Conservation (phyloP, 2,888 invertebrate genomes). For the Lycophotia porphyrea region DNA sequence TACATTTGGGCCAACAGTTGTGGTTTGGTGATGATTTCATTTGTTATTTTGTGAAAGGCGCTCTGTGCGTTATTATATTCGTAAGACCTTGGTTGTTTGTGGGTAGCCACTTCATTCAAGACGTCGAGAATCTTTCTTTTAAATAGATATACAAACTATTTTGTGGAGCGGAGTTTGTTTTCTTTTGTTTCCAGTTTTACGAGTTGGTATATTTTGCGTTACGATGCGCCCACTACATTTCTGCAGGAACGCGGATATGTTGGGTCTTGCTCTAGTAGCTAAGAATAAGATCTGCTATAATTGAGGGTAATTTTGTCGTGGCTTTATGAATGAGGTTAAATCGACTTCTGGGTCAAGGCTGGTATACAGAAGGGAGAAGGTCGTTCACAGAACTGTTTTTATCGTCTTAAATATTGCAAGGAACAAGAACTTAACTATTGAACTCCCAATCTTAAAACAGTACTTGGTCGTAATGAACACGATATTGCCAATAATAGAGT, state of each 20-base stretch:
- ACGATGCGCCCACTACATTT: conserved; percentile 23
- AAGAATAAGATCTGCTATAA: conserved; percentile 30
- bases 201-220: conserved; percentile 39
- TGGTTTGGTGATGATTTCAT: conserved; percentile 71
- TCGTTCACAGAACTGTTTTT: not conserved
- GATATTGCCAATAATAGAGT: conserved; percentile 55
- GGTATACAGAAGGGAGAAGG: conserved; percentile 19
- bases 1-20: conserved; percentile 66
- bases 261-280: conserved; percentile 39
- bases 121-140: conserved; percentile 60
- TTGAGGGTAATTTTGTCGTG: conserved; percentile 41
- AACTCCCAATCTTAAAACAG: conserved; percentile 10
- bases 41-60: conserved; percentile 72
- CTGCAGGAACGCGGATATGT: conserved; percentile 31
- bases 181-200: conserved; percentile 57
- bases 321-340: conserved; percentile 21
- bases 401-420: conserved; percentile 11
- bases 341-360: conserved; percentile 46
- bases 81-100: conserved; percentile 67
- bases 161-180: conserved; percentile 41
- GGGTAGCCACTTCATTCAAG: conserved; percentile 59
- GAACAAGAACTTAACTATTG: conserved; percentile 4
- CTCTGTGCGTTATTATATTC: conserved; percentile 63
- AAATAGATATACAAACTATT: conserved; percentile 63
- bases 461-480: conserved; percentile 34